Base-by-base conservation (phyloP, 2,113 vertebrate species). In the Camarhynchus parvulus region DNA sequence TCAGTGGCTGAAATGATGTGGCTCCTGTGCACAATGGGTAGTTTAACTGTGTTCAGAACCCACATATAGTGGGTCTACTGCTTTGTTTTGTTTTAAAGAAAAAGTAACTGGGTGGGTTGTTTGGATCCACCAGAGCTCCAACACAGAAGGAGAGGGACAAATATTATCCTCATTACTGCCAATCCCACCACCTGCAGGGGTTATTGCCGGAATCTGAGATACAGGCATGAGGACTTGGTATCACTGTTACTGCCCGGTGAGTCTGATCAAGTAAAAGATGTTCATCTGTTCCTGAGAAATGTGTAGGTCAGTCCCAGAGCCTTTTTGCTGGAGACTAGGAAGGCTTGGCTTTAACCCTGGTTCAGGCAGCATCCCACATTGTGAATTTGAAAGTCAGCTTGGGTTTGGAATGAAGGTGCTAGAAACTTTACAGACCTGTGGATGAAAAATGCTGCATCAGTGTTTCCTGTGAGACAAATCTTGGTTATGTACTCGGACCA, bases 351-450 rank as follows among this genome's bases (percentile, higher is more conserved):
- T 78, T 55, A 84, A 50, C 11, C 25, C n/a, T 42, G 25, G 12
- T 21, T 67, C 2, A 27, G 25, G 7, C 24, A 49, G 24, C 0
- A 0, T 59, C 61, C 25, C 13, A 3, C 35, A 4, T 3, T 61
- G 6, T 52, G 50, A 69, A 16, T 3, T 17, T 46, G 8, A 39
- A 77, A 68, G 47, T 41, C 64, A 68, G 19, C 44, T 72, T 5
- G 7, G 42, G 39, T 91, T 72, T 76, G 70, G 62, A 69, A 31
- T 50, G 21, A 27, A 58, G 74, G 49, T 13, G 20, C 46, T 73
- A 46, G 63, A 69, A 74, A 66, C 1, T 50, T 42, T 37, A 19
- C 13, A 35, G 42, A 74, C 52, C 47, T 39, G 49, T 69, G 69
- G 67, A 52, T 83, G 61, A 77, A 78, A 90, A 90, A 31, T 50